These are phyloP conservation scores for Centropristis striata DNA, from an alignment of 2,113 vertebrate genomes.

Conservation along the genomic window DNA sequence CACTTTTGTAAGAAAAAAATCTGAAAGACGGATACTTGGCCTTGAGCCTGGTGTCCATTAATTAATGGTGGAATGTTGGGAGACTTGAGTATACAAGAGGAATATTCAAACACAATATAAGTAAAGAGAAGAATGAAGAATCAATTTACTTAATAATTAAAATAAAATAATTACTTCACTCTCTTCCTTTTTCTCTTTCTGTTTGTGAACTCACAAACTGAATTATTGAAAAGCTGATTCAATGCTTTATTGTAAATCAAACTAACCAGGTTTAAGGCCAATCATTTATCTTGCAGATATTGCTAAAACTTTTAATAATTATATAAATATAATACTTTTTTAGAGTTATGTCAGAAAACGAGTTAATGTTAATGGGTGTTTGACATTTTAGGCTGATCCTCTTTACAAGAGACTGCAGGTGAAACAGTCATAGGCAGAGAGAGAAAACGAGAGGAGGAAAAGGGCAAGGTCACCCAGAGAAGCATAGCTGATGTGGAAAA, in stretches of 20 bases:
- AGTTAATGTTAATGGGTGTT: not conserved
- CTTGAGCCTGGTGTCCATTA: not conserved
- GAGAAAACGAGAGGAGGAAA: not conserved
- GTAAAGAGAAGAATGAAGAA: not conserved
- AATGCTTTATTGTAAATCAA: not conserved
- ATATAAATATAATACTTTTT: not conserved
- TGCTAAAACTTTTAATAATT: not conserved
- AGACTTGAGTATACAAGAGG: not conserved
- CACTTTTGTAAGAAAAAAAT: not conserved
- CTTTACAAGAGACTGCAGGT: not conserved
- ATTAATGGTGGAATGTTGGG: not conserved
- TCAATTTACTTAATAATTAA: too few relatives aligned
- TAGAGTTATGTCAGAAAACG: not conserved
- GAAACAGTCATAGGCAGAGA: not conserved
- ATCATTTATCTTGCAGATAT: not conserved
- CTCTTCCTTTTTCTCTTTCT: too few relatives aligned
- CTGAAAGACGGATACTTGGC: not conserved
- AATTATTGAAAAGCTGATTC: too few relatives aligned
- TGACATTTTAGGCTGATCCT: not conserved
- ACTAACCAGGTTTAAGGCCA: not conserved
- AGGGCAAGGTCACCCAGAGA: conserved; percentile 34
- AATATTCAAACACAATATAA: not conserved
- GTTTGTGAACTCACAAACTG: not conserved
- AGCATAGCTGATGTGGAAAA: conserved; percentile 11
- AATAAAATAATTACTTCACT: too few relatives aligned